Evolutionary conservation across 2,888 invertebrate species (phyloP).

Genomic region (Aporophyla nigra): DNA sequence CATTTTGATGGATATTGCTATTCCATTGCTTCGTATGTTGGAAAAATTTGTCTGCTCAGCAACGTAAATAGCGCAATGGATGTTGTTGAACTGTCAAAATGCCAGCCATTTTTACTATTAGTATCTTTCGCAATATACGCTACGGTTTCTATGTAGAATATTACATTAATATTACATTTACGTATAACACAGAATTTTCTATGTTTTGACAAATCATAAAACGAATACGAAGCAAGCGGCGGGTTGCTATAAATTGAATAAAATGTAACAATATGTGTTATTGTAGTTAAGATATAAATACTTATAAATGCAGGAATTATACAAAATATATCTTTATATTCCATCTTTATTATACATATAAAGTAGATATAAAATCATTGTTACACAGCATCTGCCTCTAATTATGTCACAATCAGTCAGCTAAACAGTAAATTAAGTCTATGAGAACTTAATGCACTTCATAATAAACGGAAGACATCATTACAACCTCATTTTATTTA

Average conservation of each 20-base stretch:
- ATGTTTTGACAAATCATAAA: no score
- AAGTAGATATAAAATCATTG: neutral
- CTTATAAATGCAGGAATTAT: constrained; percentile 27
- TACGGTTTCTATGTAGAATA: no score
- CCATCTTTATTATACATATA: constrained; percentile 17
- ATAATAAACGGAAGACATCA: constrained; percentile 38
- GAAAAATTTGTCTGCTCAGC: no score
- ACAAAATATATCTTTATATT: constrained; percentile 22
- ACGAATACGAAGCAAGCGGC: no score
- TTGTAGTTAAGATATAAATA: neutral
- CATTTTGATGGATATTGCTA: no score
- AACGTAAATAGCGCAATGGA: no score
- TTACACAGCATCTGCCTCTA: neutral
- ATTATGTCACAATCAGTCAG: neutral
- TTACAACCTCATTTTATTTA: constrained; percentile 46
- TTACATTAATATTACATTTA: no score
- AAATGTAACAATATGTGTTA: neutral
- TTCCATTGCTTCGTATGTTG: no score
- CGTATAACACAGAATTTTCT: no score
- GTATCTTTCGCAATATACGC: no score
- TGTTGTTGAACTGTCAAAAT: no score
- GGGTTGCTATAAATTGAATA: neutral
- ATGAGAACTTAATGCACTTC: neutral
- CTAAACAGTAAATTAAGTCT: neutral
- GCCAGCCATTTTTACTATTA: no score